Evolutionary conservation across 2,113 vertebrate genomes (phyloP), one percentile per base, ranked within the genome.

Genomic region (Archilochus colubris): DNA sequence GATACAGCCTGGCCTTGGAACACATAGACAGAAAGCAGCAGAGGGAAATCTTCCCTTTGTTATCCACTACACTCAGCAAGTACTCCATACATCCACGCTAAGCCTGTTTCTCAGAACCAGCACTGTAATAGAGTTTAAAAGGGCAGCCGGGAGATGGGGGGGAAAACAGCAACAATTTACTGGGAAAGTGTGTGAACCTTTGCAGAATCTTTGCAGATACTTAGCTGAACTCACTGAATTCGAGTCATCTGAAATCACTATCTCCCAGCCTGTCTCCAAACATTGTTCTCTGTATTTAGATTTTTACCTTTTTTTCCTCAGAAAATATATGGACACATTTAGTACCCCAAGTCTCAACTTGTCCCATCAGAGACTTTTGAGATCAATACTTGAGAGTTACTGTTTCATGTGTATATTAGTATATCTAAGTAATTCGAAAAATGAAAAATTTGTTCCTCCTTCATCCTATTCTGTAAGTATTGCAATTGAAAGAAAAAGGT

Each of bases 71-170:
- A 8, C 8, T 63, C 57, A 33, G 33, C 43, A 12, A 74, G 27
- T 6, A 20, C 73, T 66, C 20, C 61, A 14, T 7, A 31, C 23
- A 53, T 43, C n/a, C 72, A 30, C 2, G 0, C 21, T 3, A 19
- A 83, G 28, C 22, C 13, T 63, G 14, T 18, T 67, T 38, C 48
- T 74, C 69, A 61, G 55, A 86, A 51, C 24, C 17, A 80, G 7
- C 3, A 5, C 31, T n/a, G 19, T 50, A 50, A 21, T 46, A 46
- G 50, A 50, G 22, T 50, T 59, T 11, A 38, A 44, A 75, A 61
- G 57, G 5, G 36, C 40, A 30, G 27, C 0, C 2, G 6, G 5
- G 2, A 53, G 16, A 69, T 90, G 30, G 0, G 0, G 72, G 33
- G 73, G 23, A 22, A 54, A 82, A 7, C 19, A 76, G n/a, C 6